These are phyloP conservation scores for Ophraella communa DNA, from an alignment of 2,888 invertebrate species.

Conservation along the genomic window DNA sequence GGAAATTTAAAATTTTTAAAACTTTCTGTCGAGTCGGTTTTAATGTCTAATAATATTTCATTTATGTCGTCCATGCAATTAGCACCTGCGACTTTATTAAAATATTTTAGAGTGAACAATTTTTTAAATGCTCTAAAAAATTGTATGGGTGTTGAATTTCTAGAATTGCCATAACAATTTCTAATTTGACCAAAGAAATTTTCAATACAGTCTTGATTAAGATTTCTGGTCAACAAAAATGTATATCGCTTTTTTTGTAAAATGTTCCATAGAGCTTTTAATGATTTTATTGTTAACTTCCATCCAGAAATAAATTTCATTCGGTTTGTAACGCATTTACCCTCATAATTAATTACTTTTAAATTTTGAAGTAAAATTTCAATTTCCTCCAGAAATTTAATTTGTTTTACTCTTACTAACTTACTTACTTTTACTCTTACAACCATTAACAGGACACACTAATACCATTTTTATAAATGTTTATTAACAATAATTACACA, in stretches of 20 bases:
- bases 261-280: conserved; percentile 24
- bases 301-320: no score
- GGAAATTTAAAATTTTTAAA: no score
- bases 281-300: no score
- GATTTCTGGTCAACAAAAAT: conserved; percentile 31
- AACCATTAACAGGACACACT: not conserved
- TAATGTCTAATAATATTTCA: no score
- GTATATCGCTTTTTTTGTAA: conserved; percentile 17
- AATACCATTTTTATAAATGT: not conserved
- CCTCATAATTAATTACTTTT: not conserved
- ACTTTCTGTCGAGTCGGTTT: no score
- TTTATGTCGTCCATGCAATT: no score
- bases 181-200: conserved; percentile 40
- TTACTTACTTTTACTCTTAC: no score
- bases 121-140: conserved; percentile 37
- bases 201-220: conserved; percentile 37
- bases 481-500: no score
- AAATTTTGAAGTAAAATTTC: not conserved
- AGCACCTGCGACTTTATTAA: no score
- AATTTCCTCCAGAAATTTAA: conserved; percentile 15
- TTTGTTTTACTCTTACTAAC: no score
- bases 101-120: conserved; percentile 28
- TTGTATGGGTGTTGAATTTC: conserved; percentile 35
- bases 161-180: conserved; percentile 31
- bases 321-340: conserved; percentile 20